Base-by-base conservation (phyloP, 2,888 invertebrate species). In the Drosophila infuscata region DNA sequence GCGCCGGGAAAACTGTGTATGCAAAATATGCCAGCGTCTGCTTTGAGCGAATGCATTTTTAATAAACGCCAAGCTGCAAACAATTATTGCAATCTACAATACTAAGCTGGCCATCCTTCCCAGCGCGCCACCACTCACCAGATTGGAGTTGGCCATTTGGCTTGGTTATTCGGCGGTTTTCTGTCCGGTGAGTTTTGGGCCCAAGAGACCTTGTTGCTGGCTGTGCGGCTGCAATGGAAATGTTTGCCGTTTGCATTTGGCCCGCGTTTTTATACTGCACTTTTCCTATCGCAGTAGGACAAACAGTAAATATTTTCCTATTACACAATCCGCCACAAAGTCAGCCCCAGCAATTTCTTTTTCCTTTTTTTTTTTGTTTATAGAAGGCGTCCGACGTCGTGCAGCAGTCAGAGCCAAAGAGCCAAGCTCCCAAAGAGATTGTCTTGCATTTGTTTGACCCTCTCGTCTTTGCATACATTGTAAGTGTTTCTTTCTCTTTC, bases 261-360 rank as follows among this genome's bases (percentile, higher is more conserved):
- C 32, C 36, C 43, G 57, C 62, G 82, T 71, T 89, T 87, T 76
- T 87, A 87, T 87, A 91, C 78, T 54, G 60, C 66, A 38, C 57
- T 49, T 59, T 38, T 41, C 36, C 29, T 12, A 36, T 32, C 53
- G 36, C 62, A 67, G 62, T 82, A 79, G 84, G 90, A 83, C 83
- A 74, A 51, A 46, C 71, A 29, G 29, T 36, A 56, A 56, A 65
- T 67, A 68, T 82, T 87, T 87, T 77, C 62, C 90, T 80, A 83
- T 85, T 85, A 81, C 84, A 85, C 89, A 90, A 85, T 85, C 72
- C 35, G 43, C 60, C 46, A 64, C 58, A 25, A 36, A 2, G 32
- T 32, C 64, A 62, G 53, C 38, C 20, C 41, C 41, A 41, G 56
- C 36, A 58, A 70, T 38, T 53, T 46, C 25, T 12, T 46, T 20